Base-by-base conservation (phyloP, 2,888 invertebrate species). In the Caenorhabditis drosophilae region DNA sequence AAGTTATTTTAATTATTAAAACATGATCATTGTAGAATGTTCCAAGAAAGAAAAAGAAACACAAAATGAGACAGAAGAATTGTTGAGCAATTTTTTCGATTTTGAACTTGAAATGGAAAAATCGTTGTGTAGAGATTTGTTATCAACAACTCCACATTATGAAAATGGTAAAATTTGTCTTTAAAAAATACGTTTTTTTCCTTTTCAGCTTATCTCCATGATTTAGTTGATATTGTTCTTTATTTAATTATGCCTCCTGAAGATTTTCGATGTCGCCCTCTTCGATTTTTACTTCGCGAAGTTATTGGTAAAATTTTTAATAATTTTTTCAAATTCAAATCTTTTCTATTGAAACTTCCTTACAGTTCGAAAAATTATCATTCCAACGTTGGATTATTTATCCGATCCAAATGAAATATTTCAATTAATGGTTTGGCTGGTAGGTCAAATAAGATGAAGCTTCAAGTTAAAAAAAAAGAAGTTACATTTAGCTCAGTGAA, bases 361-460 rank as follows among this genome's bases (percentile, higher is more conserved):
- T 55, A 12, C 57, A 62, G 73, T 73, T 12, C 56, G 62, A 47
- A 89, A 90, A 50, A 86, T 90, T 42, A 87, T 92, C 54, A 85
- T 88, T 52, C 91, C 91, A 0, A 85, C 90, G 35, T 86, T 92
- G 46, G 88, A 89, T 80, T 85, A 90, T 72, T 84, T 92, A 62
- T 90, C 92, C 41, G 92, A 93, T 86, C 93, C 94, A 49, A 92
- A 93, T 87, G 92, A 91, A 84, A 90, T 94, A 75, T 94, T 94
- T 86, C 90, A 92, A 85, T 89, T 90, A 67, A 90, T 93, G 82
- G 89, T 92, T 80, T 91, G 91, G 90, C 88, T 91, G 88, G 92
- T 92, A 84, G 88, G 89, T 61, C 2, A 7, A 27, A 27, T 22
- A 6, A 22, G 22, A n/a, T 42, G n/a, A 25, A 31, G 9, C 6